These are phyloP conservation scores for Gasteruption jaculator DNA, from an alignment of 2,888 invertebrate genomes.

Conservation along the genomic window DNA sequence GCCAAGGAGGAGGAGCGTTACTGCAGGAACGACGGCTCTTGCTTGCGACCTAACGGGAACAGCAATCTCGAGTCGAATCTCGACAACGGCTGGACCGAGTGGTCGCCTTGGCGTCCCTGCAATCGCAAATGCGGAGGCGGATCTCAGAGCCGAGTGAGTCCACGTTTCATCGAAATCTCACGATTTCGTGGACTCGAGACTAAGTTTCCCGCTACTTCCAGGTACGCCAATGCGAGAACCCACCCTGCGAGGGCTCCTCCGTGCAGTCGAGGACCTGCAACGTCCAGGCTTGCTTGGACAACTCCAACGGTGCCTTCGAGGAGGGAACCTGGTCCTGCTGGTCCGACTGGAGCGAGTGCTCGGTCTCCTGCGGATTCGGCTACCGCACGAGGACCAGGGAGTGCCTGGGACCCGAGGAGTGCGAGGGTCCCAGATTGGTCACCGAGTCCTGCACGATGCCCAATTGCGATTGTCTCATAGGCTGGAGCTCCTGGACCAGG, in stretches of 20 bases:
- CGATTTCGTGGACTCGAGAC: constrained; percentile 38
- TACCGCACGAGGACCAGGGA: constrained; percentile 64
- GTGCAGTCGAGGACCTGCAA: constrained; percentile 70
- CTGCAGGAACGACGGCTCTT: constrained; percentile 67
- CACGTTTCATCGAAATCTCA: too few species aligned
- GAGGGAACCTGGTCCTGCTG: constrained; percentile 77
- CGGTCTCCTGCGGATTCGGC: constrained; percentile 70
- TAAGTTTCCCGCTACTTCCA: constrained; percentile 13
- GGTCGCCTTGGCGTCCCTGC: constrained; percentile 67
- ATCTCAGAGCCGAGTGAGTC: constrained; percentile 61
- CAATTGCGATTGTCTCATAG: constrained; percentile 65
- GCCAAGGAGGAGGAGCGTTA: constrained; percentile 77
- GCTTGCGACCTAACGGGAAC: constrained; percentile 50
- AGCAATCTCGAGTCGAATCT: constrained; percentile 24
- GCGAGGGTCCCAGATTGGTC: constrained; percentile 62
- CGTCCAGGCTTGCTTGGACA: constrained; percentile 60
- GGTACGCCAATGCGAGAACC: constrained; percentile 55
- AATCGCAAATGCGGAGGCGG: constrained; percentile 66
- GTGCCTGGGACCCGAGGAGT: constrained; percentile 57
- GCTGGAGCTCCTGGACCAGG: constrained; percentile 73
- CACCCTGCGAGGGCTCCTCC: constrained; percentile 56
- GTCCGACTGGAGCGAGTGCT: constrained; percentile 81
- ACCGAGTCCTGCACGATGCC: constrained; percentile 67
- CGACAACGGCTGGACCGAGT: constrained; percentile 56
- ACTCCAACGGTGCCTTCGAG: background rate